phyloP scores from a whole-genome alignment of 2,113 vertebrate genomes.

The Hyaena hyaena region DNA sequence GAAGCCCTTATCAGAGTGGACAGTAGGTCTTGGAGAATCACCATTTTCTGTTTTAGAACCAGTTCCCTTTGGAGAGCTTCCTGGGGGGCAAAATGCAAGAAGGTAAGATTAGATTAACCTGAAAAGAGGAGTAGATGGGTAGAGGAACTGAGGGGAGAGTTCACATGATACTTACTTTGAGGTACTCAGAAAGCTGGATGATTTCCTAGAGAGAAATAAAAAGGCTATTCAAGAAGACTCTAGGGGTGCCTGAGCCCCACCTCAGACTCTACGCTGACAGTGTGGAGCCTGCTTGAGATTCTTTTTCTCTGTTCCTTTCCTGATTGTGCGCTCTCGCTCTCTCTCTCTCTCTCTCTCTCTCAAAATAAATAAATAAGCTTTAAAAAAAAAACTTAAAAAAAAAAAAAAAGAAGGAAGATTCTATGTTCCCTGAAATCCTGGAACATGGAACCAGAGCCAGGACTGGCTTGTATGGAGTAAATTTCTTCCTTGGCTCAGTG shows the following conservation, averaged over 20 bases:
- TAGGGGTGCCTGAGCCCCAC: no score
- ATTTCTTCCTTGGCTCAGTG: not conserved
- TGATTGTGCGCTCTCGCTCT: no score
- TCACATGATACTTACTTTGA: conserved; percentile 83
- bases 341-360: no score
- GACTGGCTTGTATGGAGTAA: not conserved
- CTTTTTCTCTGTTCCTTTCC: no score
- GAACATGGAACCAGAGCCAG: not conserved
- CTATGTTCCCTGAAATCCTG: not conserved
- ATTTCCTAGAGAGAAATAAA: conserved; percentile 86
- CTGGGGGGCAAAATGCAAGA: conserved; percentile 69
- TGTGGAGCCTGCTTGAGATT: no score
- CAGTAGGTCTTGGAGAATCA: conserved; percentile 87
- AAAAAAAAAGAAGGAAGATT: not conserved
- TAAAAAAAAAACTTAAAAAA: no score
- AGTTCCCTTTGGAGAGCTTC: conserved; percentile 88
- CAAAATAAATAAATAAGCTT: no score
- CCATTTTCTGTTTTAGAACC: conserved; percentile 89
- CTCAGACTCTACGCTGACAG: no score
- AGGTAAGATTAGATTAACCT: not conserved
- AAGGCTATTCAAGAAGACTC: not conserved
- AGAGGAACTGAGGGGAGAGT: not conserved
- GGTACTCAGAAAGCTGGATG: conserved; percentile 88
- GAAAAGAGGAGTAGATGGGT: not conserved
- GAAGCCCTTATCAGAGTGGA: conserved; percentile 83